Evolutionary conservation across 1,140 invertebrate genomes (phyloP).

Genomic region (Pseudomyrmex pallidus): DNA sequence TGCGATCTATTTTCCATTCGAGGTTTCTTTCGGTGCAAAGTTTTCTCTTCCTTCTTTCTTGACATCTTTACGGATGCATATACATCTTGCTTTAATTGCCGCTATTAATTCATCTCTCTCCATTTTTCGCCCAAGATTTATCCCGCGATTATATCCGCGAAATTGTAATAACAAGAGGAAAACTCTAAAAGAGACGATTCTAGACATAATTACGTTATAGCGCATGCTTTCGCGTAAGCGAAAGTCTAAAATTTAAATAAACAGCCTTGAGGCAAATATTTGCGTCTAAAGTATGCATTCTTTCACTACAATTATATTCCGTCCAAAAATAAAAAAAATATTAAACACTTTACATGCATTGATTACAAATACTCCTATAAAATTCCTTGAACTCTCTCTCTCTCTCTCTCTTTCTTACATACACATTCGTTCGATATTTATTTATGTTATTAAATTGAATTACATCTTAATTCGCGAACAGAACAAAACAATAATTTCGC

Average conservation of each 20-base stretch:
- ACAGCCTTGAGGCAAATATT: slow-evolving; percentile 29
- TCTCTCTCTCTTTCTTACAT: background rate
- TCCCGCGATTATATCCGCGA: slow-evolving; percentile 32
- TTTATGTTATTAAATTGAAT: background rate
- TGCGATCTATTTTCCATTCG: slow-evolving; percentile 49
- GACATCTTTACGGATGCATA: slow-evolving; percentile 28
- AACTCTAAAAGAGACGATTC: slow-evolving; percentile 26
- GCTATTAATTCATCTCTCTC: slow-evolving; percentile 29
- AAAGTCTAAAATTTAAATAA: slow-evolving; percentile 27
- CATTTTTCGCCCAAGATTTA: slow-evolving; percentile 21
- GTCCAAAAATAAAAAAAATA: background rate
- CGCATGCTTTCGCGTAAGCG: background rate
- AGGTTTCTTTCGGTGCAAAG: slow-evolving; percentile 36
- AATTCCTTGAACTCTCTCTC: background rate
- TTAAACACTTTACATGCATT: background rate
- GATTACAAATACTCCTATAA: background rate
- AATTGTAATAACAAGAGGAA: slow-evolving; percentile 43
- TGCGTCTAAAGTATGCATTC: slow-evolving; percentile 2
- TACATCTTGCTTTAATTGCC: slow-evolving; percentile 42
- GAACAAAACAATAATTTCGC: background rate
- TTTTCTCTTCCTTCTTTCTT: slow-evolving; percentile 25
- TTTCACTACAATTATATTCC: background rate
- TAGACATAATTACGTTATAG: slow-evolving; percentile 9
- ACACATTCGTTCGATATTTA: background rate
- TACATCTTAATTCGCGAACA: background rate